Base-by-base conservation (phyloP, 1,140 invertebrate species). In the Physella acuta region DNA sequence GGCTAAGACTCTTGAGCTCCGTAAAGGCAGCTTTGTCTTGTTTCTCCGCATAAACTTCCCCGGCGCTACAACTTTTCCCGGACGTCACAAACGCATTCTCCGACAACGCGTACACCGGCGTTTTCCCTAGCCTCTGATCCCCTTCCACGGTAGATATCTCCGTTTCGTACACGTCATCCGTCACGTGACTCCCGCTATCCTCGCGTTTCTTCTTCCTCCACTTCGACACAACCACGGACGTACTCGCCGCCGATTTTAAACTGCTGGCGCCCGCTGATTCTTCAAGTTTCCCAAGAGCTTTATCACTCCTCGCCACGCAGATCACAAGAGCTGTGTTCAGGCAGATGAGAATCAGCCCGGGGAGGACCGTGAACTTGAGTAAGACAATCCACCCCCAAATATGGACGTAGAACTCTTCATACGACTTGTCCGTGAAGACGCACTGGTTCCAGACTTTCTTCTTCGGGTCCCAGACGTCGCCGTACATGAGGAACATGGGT, bases 401-500 rank as follows among this genome's bases (percentile, higher is more conserved):
- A n/a, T 60, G 14, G 55, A 17, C 49, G 20, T 34, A 34, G 37
- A 68, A 68, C 1, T 44, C 11, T 30, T 60, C 24, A 26, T 66
- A 66, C 1, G 31, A 20, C 3, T 1, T 3, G 1, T 39, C 14
- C 8, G 34, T 39, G n/a, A 56, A 30, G 0, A 37, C 31, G 39
- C 66, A 59, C 24, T 20, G n/a, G 8, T 33, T 68, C 1, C 55
- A 30, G 3, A 4, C n/a, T 36, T 44, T 60, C 28, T 26, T 55
- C 0, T 1, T 37, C 14, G 64, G 2, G 39, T 34, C 53, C 3
- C 26, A 3, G 11, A 36, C 0, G 66, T 68, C 26, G 8, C 66
- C 66, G 56, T 68, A 68, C 2, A 68, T 59, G 26, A 68, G 39
- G 30, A 68, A 68, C 20, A 68, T 68, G 1, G 66, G 66, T 56